Evolutionary conservation across 1,140 invertebrate species (phyloP), one percentile per base, ranked within the genome.

Genomic region (Antheraea pernyi): DNA sequence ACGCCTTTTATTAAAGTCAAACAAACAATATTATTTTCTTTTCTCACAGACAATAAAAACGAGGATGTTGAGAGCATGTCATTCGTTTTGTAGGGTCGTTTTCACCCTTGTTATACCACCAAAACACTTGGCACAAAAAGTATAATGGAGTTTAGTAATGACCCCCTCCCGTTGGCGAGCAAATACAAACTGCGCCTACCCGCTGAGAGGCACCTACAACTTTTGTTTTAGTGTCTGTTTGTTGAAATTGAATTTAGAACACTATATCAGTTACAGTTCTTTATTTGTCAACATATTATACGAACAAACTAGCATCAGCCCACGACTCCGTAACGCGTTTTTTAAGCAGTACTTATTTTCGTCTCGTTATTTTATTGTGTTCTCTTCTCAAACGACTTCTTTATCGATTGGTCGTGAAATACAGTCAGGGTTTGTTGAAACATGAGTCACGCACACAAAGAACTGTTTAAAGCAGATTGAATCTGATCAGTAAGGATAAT

Each of bases 91-190:
- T 84, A 87, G 86, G 87, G 88, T 89, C 85, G 89, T 91, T 89
- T 81, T 82, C 87, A 91, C 89, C 89, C 89, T 91, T 91, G 89
- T 91, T 85, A 78, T 84, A 87, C 89, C 80, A 79, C 80, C 82
- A 86, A 89, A 91, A 89, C 89, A 89, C 86, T 91, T 86, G 83
- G 86, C 83, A 85, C 85, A 91, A 91, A 89, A 91, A 91, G 82
- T 84, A 86, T 91, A 91, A 89, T 91, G 83, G 85, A 83, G 84
- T 89, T 84, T 79, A 76, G 88, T 91, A 91, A 91, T 89, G 87
- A 89, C 86, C 88, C 82, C 85, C 86, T 80, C 81, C 79, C 71
- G 79, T 74, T 65, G 67, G 75, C 75, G 68, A 71, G 72, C 73
- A 80, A 84, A 86, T 74, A 85, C 77, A 69, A 82, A 85, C 85